Percentiles rank a stretch among this genome's conserved stretches.
Conservation (phyloP, 2,113 vertebrate species). For the cattle (Bos taurus) region DNA sequence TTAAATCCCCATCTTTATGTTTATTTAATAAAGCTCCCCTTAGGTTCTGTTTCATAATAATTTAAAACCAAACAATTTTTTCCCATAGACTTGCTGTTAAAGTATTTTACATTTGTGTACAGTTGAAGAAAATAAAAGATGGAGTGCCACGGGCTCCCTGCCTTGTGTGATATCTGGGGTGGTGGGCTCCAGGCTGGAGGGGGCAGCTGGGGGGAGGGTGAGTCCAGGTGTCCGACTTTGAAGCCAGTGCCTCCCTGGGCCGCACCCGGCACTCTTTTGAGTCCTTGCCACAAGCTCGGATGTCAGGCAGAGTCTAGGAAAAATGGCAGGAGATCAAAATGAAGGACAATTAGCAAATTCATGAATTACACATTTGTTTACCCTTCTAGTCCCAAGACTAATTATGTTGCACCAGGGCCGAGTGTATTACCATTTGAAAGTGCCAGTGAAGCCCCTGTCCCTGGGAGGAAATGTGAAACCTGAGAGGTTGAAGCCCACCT, state of each 20-base stretch:
- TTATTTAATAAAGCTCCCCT: conserved; percentile 98
- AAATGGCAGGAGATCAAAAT: conserved; percentile 52
- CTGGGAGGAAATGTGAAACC: not conserved
- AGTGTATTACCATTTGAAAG: not conserved
- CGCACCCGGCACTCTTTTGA: not conserved
- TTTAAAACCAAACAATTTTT: conserved; percentile 93
- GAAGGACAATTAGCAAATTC: conserved; percentile 58
- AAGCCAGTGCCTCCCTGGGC: not conserved
- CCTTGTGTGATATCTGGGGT: conserved; percentile 49
- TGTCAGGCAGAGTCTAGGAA: conserved; percentile 26
- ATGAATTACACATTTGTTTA: conserved; percentile 62
- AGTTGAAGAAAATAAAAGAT: conserved; percentile 97
- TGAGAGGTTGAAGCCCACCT: not conserved
- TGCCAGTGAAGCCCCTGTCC: not conserved
- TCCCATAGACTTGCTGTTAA: conserved; percentile 87
- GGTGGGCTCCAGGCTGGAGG: not conserved
- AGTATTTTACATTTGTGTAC: conserved; percentile 92
- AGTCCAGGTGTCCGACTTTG: not conserved
- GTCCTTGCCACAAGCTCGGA: not conserved
- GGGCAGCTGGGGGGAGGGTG: not conserved
- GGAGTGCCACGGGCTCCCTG: conserved; percentile 71
- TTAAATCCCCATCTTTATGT: conserved; percentile 88
- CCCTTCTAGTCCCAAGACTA: not conserved
- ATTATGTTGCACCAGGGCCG: not conserved
- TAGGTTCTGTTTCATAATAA: conserved; percentile 97